Evolutionary conservation across 2,113 vertebrate genomes (phyloP).

Genomic region (Erythrolamprus reginae): DNA sequence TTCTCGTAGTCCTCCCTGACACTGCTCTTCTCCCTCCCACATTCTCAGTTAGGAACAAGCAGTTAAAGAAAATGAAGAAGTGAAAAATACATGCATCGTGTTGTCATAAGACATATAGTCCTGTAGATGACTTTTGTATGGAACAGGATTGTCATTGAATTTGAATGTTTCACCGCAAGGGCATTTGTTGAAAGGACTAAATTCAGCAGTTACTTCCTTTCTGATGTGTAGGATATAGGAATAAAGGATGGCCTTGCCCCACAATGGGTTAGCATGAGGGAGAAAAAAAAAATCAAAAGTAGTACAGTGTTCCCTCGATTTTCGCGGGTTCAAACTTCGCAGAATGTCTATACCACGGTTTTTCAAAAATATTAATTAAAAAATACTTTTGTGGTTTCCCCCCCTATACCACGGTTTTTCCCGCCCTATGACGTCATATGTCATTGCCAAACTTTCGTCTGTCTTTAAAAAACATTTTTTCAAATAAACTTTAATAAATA

Average conservation of each 20-base stretch:
- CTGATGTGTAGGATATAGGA: neutral
- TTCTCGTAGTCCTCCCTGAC: neutral
- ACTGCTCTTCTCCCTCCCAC: neutral
- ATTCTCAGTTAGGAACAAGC: neutral
- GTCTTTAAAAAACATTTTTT: no score
- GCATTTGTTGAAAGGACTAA: neutral
- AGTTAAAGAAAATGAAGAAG: slow-evolving; percentile 23
- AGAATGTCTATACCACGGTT: no score
- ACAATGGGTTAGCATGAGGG: neutral
- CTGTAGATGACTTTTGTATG: slow-evolving; percentile 56
- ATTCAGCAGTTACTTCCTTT: neutral
- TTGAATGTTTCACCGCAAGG: neutral
- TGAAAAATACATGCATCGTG: slow-evolving; percentile 33
- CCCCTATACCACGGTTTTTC: no score
- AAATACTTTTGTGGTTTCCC: no score
- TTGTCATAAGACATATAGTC: slow-evolving; percentile 52
- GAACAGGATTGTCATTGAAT: slow-evolving; percentile 22
- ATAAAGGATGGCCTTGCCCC: neutral
- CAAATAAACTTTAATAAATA: no score
- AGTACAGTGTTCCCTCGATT: no score
- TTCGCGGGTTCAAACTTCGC: no score
- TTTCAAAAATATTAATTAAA: no score
- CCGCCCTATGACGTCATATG: no score
- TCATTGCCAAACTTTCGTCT: no score
- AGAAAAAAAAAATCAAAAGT: neutral